These are phyloP conservation scores for Bradypodion pumilum DNA, from an alignment of 2,797 vertebrate species.

Conservation along the genomic window DNA sequence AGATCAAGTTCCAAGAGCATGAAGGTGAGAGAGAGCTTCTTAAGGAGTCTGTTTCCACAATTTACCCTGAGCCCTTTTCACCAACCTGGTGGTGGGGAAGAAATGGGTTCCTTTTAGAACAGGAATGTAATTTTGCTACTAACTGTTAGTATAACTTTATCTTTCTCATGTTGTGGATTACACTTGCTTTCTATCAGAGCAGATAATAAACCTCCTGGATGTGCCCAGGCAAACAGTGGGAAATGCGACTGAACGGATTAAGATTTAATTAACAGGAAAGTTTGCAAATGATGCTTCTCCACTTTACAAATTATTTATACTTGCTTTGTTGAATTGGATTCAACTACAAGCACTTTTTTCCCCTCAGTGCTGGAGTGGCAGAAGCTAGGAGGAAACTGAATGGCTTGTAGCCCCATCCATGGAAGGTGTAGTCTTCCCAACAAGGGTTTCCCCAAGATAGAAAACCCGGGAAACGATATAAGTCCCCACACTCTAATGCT, in stretches of 20 bases:
- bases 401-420: neutral
- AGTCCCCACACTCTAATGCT: too few species aligned
- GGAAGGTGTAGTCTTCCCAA: neutral
- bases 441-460: neutral
- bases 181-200: constrained; percentile 61
- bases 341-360: constrained; percentile 54
- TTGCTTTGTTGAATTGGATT: constrained; percentile 57
- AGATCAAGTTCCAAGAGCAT: neutral
- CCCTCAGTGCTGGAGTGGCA: neutral
- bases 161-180: constrained; percentile 71
- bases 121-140: constrained; percentile 70
- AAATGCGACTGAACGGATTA: constrained; percentile 56
- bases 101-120: constrained; percentile 3
- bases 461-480: neutral
- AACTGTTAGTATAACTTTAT: constrained; percentile 73
- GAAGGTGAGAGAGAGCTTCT: neutral
- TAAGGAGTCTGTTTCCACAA: neutral
- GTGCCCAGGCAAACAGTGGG: constrained; percentile 54
- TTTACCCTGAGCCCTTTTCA: neutral
- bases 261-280: constrained; percentile 69
- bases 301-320: constrained; percentile 66
- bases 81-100: neutral
- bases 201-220: constrained; percentile 50
- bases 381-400: neutral
- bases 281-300: constrained; percentile 48